Percentiles rank a stretch among this genome's conserved stretches.
Evolutionary conservation across 2,888 invertebrate genomes (phyloP).

Genomic region (Amitus sp.): DNA sequence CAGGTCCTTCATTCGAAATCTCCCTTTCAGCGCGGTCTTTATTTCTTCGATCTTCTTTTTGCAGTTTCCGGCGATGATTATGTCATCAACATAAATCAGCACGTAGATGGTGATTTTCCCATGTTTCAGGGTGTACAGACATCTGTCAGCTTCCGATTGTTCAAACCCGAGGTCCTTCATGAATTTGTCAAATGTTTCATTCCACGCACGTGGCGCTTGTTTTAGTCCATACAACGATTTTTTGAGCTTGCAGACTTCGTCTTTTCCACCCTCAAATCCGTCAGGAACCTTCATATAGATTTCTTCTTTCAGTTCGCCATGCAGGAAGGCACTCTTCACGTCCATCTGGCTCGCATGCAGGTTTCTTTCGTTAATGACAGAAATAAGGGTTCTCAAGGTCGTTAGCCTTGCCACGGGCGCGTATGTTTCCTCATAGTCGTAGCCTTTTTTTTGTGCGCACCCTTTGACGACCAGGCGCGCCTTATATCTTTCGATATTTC

Average conservation of each 20-base stretch:
- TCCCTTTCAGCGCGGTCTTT: no score
- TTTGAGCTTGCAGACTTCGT: conserved; percentile 42
- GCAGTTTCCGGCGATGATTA: no score
- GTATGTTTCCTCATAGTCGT: conserved; percentile 48
- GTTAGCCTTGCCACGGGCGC: conserved; percentile 45
- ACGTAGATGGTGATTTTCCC: no score
- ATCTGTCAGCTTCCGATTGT: conserved; percentile 41
- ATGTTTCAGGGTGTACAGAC: no score
- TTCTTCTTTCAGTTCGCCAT: conserved; percentile 44
- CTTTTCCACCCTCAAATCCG: conserved; percentile 13
- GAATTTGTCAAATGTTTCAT: conserved; percentile 40
- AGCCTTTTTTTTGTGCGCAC: conserved; percentile 41
- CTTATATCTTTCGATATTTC: conserved; percentile 38
- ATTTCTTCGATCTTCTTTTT: no score
- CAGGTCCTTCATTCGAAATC: no score
- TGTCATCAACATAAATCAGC: no score
- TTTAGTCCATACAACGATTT: conserved; percentile 50
- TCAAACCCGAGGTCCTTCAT: conserved; percentile 35
- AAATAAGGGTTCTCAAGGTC: conserved; percentile 21
- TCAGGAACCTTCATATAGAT: conserved; percentile 43
- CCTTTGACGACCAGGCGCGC: conserved; percentile 45
- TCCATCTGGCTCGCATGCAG: conserved; percentile 43
- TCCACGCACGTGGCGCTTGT: conserved; percentile 50
- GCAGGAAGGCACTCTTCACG: conserved; percentile 50
- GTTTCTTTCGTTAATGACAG: conserved; percentile 13